Evolutionary conservation across 2,113 vertebrate species (phyloP).

Genomic region (Callipepla squamata): DNA sequence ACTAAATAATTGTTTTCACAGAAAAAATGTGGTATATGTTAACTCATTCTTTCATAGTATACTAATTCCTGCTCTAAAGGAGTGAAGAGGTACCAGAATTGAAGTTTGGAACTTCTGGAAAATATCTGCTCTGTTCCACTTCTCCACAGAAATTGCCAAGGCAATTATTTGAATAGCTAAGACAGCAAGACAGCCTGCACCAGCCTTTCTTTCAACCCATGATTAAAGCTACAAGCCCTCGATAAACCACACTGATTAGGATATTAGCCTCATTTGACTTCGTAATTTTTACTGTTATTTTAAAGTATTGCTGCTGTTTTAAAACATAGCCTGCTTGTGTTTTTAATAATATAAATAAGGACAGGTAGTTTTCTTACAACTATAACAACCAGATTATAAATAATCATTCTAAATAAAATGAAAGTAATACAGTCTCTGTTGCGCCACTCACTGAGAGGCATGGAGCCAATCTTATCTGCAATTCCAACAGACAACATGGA

Average conservation of each 20-base stretch:
- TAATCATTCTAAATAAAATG: neutral
- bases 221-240: neutral
- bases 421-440: neutral
- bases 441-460: neutral
- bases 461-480: neutral
- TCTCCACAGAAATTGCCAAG: neutral
- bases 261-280: constrained; percentile 1
- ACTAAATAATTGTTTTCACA: neutral
- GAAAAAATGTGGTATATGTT: neutral
- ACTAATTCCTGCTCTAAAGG: neutral
- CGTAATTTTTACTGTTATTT: constrained; percentile 19
- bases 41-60: neutral
- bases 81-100: neutral
- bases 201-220: neutral
- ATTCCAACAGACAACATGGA: neutral
- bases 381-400: neutral
- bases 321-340: neutral
- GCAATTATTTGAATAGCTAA: neutral
- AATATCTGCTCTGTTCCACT: neutral
- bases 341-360: neutral
- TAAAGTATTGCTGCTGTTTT: neutral
- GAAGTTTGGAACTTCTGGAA: neutral
- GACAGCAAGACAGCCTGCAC: neutral
- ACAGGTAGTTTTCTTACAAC: neutral
- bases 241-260: neutral